Evolutionary conservation across 1,140 invertebrate species (phyloP).

Genomic region (Drosophila arizonae): DNA sequence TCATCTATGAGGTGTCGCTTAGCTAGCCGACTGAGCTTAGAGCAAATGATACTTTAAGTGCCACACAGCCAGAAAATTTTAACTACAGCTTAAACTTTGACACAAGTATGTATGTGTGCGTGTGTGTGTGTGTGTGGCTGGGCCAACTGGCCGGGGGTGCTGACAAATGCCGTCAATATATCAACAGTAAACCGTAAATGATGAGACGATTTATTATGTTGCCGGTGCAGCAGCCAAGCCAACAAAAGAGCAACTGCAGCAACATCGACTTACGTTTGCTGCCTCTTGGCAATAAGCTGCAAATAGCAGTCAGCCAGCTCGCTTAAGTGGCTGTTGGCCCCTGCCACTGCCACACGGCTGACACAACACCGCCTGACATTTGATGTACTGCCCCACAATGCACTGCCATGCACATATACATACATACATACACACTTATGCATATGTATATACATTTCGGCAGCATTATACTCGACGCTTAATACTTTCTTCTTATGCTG

Average conservation of each 20-base stretch:
- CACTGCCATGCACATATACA: conserved; percentile 1
- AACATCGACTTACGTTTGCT: conserved; percentile 17
- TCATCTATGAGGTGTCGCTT: conserved; percentile 23
- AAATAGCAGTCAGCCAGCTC: conserved; percentile 54
- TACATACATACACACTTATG: not conserved
- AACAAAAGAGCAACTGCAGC: conserved; percentile 18
- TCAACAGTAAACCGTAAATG: conserved; percentile 66
- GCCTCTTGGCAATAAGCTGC: conserved; percentile 64
- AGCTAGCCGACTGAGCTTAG: not conserved
- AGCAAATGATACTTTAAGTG: conserved; percentile 35
- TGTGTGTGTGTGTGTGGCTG: not conserved
- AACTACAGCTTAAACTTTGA: conserved; percentile 12
- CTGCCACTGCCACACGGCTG: not conserved
- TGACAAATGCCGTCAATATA: conserved; percentile 77
- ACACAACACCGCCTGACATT: conserved; percentile 29
- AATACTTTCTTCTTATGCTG: conserved; percentile 79
- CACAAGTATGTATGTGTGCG: not conserved
- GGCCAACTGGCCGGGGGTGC: conserved; percentile 41
- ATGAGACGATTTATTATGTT: conserved; percentile 71
- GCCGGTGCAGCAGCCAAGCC: conserved; percentile 16
- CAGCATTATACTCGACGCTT: conserved; percentile 68
- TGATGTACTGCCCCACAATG: conserved; percentile 20
- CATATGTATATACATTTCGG: conserved; percentile 55
- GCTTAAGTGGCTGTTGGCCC: conserved; percentile 67
- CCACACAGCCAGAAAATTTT: not conserved